Conservation (phyloP, 2,888 invertebrate genomes). For the Philhelius pedissequus region DNA sequence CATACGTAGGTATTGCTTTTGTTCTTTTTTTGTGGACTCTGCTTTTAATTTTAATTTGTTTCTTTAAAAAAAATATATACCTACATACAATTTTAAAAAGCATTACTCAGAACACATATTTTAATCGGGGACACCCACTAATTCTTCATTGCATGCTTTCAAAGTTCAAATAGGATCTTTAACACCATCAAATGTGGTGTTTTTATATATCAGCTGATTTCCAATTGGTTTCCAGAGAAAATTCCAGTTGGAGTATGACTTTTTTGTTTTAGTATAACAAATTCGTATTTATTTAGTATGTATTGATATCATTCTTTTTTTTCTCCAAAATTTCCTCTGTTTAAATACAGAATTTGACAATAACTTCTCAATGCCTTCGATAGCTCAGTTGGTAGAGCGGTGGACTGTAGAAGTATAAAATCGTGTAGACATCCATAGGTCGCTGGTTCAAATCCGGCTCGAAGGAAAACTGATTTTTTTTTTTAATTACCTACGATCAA, state of each 20-base stretch:
- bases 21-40: too few relatives aligned
- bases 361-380: conserved; percentile 15
- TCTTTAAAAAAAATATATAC: too few relatives aligned
- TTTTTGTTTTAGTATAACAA: too few relatives aligned
- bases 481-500: conserved; percentile 5
- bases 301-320: too few relatives aligned
- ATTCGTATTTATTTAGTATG: too few relatives aligned
- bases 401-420: conserved; percentile 50
- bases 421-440: conserved; percentile 63
- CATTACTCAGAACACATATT: too few relatives aligned
- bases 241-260: conserved; percentile 51
- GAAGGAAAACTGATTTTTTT: conserved; percentile 22
- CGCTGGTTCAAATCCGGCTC: conserved; percentile 69
- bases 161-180: not conserved
- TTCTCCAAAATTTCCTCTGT: not conserved
- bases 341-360: not conserved
- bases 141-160: not conserved
- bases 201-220: not conserved
- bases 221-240: conserved; percentile 49
- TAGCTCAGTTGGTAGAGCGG: conserved; percentile 69
- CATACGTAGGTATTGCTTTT: too few relatives aligned
- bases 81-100: too few relatives aligned
- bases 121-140: not conserved
- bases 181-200: not conserved
- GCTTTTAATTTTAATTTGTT: too few relatives aligned